These are phyloP conservation scores for Paracyclopina nana DNA, from an alignment of 1,140 invertebrate species.

Conservation along the genomic window DNA sequence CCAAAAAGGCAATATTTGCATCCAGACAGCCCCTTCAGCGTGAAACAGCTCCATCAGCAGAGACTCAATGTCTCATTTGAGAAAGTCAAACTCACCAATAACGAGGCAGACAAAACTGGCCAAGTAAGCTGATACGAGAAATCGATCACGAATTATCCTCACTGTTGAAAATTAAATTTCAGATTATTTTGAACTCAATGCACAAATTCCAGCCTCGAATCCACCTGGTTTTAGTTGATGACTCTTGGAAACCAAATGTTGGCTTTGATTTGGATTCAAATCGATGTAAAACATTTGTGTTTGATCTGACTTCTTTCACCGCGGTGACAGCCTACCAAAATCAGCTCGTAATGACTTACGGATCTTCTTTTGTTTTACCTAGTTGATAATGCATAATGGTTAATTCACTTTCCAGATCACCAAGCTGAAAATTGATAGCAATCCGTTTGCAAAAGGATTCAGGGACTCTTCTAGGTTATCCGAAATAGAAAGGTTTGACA, in stretches of 20 bases:
- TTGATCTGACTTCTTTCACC: conserved; percentile 43
- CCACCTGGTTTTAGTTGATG: conserved; percentile 32
- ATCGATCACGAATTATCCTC: background rate
- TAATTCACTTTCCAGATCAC: conserved; percentile 34
- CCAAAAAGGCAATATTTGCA: conserved; percentile 81
- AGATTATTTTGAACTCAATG: conserved; percentile 52
- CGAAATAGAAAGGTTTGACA: conserved; percentile 35
- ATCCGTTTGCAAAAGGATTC: conserved; percentile 37
- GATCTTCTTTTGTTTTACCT: conserved; percentile 6
- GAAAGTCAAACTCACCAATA: conserved; percentile 49
- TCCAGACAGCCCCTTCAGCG: conserved; percentile 90
- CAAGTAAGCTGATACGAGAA: conserved; percentile 34
- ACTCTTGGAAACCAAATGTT: conserved; percentile 21
- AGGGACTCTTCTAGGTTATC: conserved; percentile 36
- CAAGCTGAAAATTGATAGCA: conserved; percentile 37
- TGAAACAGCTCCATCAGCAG: conserved; percentile 50
- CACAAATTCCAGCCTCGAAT: conserved; percentile 46
- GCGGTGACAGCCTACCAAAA: conserved; percentile 51
- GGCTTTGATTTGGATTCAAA: conserved; percentile 28
- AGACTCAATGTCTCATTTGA: conserved; percentile 48
- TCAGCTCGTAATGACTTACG: conserved; percentile 30
- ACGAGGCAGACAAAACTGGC: conserved; percentile 43
- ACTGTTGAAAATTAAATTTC: conserved; percentile 16
- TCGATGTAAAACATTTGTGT: conserved; percentile 38
- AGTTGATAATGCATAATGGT: too few species aligned